A percentile compares a stretch with the other conserved stretches of the same genome.
Evolutionary conservation across 2,888 invertebrate genomes (phyloP).

Genomic region (Drymonia ruficornis): DNA sequence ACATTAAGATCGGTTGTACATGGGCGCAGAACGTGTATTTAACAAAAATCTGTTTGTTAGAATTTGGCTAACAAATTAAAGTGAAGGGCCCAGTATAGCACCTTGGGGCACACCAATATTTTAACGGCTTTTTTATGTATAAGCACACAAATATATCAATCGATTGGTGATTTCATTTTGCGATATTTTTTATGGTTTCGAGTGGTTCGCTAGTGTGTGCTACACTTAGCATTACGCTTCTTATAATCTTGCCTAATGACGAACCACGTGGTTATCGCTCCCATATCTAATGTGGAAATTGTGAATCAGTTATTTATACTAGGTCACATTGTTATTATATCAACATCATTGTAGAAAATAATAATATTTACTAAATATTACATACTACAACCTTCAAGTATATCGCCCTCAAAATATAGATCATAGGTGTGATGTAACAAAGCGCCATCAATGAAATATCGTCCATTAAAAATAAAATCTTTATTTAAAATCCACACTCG

Average conservation of each 20-base stretch:
- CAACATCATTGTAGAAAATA: too few relatives aligned
- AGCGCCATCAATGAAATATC: slow-evolving; percentile 21
- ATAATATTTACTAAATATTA: too few relatives aligned
- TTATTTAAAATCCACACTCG: slow-evolving; percentile 79
- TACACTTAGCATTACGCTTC: slow-evolving; percentile 6
- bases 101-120: neutral
- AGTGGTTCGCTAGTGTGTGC: slow-evolving; percentile 10
- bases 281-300: slow-evolving; percentile 27
- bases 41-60: neutral
- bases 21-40: too few relatives aligned
- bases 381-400: too few relatives aligned
- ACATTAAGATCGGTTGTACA: slow-evolving; percentile 29
- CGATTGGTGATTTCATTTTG: too few relatives aligned
- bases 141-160: too few relatives aligned
- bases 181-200: neutral
- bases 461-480: slow-evolving; percentile 74
- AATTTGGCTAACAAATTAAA: neutral
- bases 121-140: too few relatives aligned
- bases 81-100: neutral
- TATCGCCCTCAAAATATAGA: too few relatives aligned
- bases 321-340: slow-evolving; percentile 8
- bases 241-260: slow-evolving; percentile 11
- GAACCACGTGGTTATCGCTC: slow-evolving; percentile 20
- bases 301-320: slow-evolving; percentile 16
- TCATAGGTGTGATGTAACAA: too few relatives aligned